These are phyloP conservation scores for Echinometra lucunter DNA, from an alignment of 53 echinoderm and acorn worm genomes.

Conservation along the genomic window DNA sequence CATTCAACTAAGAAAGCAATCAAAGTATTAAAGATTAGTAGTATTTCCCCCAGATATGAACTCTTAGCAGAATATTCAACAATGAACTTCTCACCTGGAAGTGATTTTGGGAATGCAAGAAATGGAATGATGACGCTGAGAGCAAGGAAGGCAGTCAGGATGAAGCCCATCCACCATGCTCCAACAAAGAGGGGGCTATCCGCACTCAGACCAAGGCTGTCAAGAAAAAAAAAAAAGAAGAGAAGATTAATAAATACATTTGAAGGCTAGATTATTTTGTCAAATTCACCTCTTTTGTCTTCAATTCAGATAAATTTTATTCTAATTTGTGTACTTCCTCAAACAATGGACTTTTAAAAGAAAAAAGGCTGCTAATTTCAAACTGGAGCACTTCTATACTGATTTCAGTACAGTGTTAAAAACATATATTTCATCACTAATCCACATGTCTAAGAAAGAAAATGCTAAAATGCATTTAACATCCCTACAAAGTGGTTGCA, in stretches of 20 bases:
- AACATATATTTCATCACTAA: too few relatives aligned
- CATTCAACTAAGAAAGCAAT: too few relatives aligned
- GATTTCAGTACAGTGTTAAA: too few relatives aligned
- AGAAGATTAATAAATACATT: neutral
- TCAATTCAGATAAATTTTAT: neutral
- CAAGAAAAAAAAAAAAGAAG: neutral
- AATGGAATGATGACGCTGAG: conserved; percentile 84
- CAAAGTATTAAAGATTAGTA: too few relatives aligned
- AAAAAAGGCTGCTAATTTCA: neutral
- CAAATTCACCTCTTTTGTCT: neutral
- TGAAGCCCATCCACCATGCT: conserved; percentile 98
- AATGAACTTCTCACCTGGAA: conserved; percentile 84
- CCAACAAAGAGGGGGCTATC: conserved; percentile 97
- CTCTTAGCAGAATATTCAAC: neutral
- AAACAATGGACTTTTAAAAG: neutral
- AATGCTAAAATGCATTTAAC: too few relatives aligned
- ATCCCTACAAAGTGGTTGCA: neutral
- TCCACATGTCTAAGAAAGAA: too few relatives aligned
- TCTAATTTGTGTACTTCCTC: neutral
- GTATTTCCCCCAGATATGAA: too few relatives aligned
- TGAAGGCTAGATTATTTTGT: neutral
- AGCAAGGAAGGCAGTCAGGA: conserved; percentile 83
- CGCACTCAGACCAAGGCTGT: conserved; percentile 82
- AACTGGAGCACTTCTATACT: neutral
- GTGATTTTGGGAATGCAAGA: conserved; percentile 91